Base-by-base conservation (phyloP, 1,140 invertebrate genomes). In the Pseudomyrmex pallidus region DNA sequence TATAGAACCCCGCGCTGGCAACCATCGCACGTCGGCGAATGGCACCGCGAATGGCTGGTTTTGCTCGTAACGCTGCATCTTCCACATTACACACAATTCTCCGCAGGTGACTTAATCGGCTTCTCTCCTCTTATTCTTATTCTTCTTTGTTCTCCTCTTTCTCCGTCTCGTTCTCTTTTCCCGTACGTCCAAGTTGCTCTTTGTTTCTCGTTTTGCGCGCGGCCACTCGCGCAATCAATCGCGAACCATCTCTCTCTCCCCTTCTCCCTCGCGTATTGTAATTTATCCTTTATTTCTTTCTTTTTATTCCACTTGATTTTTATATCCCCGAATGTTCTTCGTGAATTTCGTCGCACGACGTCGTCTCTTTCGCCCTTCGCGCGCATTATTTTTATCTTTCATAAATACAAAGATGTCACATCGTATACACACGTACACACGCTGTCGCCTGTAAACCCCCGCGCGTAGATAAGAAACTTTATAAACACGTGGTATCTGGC, bases 31-130 rank as follows among this genome's bases (percentile, higher is more conserved):
- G 73, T 76, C 84, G 54, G 66, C 84, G 70, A 74, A 83, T 80
- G 80, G 74, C 57, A 88, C 66, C 67, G 57, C 64, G 52, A 74
- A 76, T 74, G 70, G 59, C 59, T 59, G 56, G 50, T 83, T 84
- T 84, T 77, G 82, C 84, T 72, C 80, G 66, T 83, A 56, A 66
- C 35, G 61, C 68, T 67, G 72, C 72, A 72, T 78, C 84, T 74
- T 85, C 56, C 85, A 59, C 50, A 70, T 63, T 67, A 73, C 85
- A 62, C 74, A 78, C 66, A 84, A 86, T 86, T 67, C 82, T 67
- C 52, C 35, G 50, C 70, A 59, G 62, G 85, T 72, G 83, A 85
- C 85, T 86, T 82, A 85, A 85, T 86, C 83, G 83, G 66, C 77
- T 82, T 74, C 59, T 52, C 54, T 52, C 54, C 50, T 72, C 44